These are phyloP conservation scores for Asarcornis scutulata DNA, from an alignment of 2,113 vertebrate genomes.

Conservation along the genomic window DNA sequence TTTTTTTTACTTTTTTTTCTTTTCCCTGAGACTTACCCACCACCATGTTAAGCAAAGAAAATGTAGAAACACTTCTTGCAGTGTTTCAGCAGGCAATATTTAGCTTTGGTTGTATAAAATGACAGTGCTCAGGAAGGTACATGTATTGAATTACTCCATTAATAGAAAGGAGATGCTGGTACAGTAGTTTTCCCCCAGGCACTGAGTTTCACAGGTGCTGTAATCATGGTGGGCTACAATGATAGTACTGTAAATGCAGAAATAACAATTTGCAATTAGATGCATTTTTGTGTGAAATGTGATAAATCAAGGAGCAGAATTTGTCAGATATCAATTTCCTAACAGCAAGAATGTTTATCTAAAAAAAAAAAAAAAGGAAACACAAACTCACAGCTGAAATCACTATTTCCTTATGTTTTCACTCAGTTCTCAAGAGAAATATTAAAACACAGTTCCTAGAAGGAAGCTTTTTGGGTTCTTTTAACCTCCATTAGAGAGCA, in stretches of 20 bases:
- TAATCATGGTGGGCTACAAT: slow-evolving; percentile 30
- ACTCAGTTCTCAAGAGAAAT: slow-evolving; percentile 38
- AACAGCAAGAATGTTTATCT: slow-evolving; percentile 43
- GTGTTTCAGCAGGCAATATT: slow-evolving; percentile 21
- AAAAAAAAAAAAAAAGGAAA: background rate
- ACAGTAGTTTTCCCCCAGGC: slow-evolving; percentile 19
- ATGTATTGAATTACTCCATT: slow-evolving; percentile 14
- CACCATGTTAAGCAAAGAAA: background rate
- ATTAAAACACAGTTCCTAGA: slow-evolving; percentile 16
- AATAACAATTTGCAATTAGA: slow-evolving; percentile 55
- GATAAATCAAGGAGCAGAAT: slow-evolving; percentile 56
- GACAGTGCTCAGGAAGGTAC: slow-evolving; percentile 10
- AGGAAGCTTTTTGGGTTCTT: background rate
- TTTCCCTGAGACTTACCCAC: background rate
- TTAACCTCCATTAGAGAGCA: slow-evolving; percentile 17
- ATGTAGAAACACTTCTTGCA: background rate
- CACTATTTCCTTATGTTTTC: slow-evolving; percentile 21
- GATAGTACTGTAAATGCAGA: slow-evolving; percentile 44
- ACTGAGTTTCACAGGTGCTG: slow-evolving; percentile 45
- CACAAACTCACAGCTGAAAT: background rate
- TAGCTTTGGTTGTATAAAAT: background rate
- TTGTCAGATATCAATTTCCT: slow-evolving; percentile 42
- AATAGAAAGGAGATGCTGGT: slow-evolving; percentile 19
- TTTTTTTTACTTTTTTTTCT: background rate
- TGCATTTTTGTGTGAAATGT: slow-evolving; percentile 60